Percentiles rank a stretch among this genome's conserved stretches.
These are phyloP conservation scores for Anguilla anguilla DNA, from an alignment of 2,797 vertebrate species.

Conservation along the genomic window DNA sequence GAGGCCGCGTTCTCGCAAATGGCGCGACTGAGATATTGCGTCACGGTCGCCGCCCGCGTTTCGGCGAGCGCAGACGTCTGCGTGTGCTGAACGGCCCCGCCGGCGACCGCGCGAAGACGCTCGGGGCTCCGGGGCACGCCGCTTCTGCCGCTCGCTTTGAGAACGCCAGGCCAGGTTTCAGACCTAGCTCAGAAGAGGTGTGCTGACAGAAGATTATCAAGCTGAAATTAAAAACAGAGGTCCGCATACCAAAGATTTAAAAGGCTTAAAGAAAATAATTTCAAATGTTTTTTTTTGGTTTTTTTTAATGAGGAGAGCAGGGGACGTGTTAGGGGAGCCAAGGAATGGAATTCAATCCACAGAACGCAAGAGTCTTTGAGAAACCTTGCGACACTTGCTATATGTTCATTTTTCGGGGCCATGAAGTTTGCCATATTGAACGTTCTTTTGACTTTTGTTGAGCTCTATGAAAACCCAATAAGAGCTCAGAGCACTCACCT, in stretches of 20 bases:
- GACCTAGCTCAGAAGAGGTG: not conserved
- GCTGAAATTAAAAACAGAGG: not conserved
- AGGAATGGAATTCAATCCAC: not conserved
- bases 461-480: not conserved
- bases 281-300: not conserved
- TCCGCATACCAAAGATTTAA: not conserved
- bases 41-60: not conserved
- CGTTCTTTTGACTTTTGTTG: not conserved
- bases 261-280: not conserved
- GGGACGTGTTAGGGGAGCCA: not conserved
- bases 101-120: not conserved
- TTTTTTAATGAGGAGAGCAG: not conserved
- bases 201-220: not conserved
- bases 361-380: not conserved
- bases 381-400: not conserved
- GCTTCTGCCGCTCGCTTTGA: not conserved
- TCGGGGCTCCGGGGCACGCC: not conserved
- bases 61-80: not conserved
- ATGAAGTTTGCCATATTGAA: not conserved
- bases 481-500: conserved; percentile 52
- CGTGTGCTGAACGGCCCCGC: not conserved
- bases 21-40: not conserved
- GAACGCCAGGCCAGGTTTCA: not conserved
- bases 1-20: not conserved
- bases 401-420: not conserved